phyloP scores from a whole-genome alignment of 2,888 invertebrate genomes.

The Chaetoderma sp. region DNA sequence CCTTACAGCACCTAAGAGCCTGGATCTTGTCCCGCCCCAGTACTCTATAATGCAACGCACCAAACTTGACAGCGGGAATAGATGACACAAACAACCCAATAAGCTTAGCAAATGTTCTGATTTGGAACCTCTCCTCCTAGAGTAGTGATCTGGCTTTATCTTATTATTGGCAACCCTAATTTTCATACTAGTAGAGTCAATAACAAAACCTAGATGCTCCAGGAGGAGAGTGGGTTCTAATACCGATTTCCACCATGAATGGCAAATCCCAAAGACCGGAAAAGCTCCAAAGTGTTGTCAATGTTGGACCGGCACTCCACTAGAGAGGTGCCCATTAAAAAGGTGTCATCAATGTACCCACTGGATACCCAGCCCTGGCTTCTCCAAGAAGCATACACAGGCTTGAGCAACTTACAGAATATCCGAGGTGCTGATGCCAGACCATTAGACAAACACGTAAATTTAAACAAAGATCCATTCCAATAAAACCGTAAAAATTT shows the following conservation, averaged over 20 bases:
- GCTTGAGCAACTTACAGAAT: slow-evolving; percentile 6
- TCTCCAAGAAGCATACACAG: neutral
- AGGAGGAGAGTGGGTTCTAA: neutral
- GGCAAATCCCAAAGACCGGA: neutral
- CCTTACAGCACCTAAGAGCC: neutral
- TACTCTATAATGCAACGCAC: slow-evolving; percentile 27
- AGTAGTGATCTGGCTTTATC: neutral
- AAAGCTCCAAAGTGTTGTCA: neutral
- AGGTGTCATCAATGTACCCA: slow-evolving; percentile 10
- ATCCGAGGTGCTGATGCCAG: neutral
- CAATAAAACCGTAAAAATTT: slow-evolving; percentile 10
- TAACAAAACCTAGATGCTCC: slow-evolving; percentile 3
- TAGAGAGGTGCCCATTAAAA: neutral
- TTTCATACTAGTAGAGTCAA: neutral
- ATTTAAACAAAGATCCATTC: slow-evolving; percentile 4
- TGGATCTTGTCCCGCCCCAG: slow-evolving; percentile 17
- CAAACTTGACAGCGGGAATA: slow-evolving; percentile 32
- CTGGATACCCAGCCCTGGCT: neutral
- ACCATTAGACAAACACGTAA: slow-evolving; percentile 14
- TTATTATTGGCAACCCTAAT: neutral
- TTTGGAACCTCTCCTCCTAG: no score
- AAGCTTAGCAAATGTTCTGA: slow-evolving; percentile 21
- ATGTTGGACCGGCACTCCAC: neutral
- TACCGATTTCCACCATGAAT: neutral
- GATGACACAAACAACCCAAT: slow-evolving; percentile 33